A percentile compares a stretch with the other conserved stretches of the same genome.
Evolutionary conservation across 2,797 vertebrate species (phyloP).

Genomic region (Sphenodon punctatus): DNA sequence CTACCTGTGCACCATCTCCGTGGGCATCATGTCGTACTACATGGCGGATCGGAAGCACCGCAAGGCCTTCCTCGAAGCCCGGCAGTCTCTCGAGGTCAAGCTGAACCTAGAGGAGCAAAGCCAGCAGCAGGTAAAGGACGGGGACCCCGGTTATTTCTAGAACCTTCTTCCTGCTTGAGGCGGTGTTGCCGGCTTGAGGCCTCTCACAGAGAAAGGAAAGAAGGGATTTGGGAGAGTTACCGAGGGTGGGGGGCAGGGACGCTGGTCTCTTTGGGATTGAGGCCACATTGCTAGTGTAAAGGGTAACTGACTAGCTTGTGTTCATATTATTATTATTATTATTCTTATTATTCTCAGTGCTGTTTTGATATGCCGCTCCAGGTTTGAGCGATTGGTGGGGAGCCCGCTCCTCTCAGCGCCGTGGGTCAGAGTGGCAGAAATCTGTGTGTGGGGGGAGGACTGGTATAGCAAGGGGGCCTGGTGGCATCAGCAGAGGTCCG

Average conservation of each 20-base stretch:
- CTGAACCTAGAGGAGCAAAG: slow-evolving; percentile 94
- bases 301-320: too few relatives aligned
- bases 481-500: not conserved
- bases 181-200: not conserved
- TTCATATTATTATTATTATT: too few relatives aligned
- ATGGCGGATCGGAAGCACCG: slow-evolving; percentile 96
- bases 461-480: too few relatives aligned
- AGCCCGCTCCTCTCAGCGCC: not conserved
- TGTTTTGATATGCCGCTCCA: not conserved
- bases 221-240: not conserved
- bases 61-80: slow-evolving; percentile 92
- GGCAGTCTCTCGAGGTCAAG: slow-evolving; percentile 94
- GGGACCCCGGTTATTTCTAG: too few relatives aligned
- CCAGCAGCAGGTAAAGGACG: slow-evolving; percentile 88
- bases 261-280: not conserved
- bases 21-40: slow-evolving; percentile 91
- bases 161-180: not conserved
- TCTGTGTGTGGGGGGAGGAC: too few relatives aligned
- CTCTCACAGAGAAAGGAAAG: not conserved
- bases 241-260: not conserved
- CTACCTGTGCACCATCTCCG: slow-evolving; percentile 84
- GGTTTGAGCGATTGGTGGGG: not conserved
- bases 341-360: too few relatives aligned
- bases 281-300: too few relatives aligned
- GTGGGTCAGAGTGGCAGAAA: too few relatives aligned